Evolutionary conservation across 2,797 vertebrate genomes (phyloP), one percentile per base, ranked within the genome.

Genomic region (Lophius americanus): DNA sequence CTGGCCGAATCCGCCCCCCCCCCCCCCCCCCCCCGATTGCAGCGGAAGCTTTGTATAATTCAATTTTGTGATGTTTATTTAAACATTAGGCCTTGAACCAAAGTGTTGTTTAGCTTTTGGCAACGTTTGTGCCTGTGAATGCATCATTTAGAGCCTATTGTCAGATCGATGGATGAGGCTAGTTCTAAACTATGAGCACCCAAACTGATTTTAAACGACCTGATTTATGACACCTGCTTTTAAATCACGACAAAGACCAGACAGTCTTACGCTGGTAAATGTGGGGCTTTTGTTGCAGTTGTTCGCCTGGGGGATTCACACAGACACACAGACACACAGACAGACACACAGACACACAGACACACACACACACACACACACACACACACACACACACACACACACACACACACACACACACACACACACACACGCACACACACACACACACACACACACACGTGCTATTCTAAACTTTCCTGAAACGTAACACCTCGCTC

Each of bases 1-100:
- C 42, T 8, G n/a, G 60, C 72, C 74, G 64, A 70, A 69, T 39
- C 52, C 38, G 4, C 11, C 39, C 52, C 38, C 5, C 9, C 39
- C 7, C 23, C 46, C n/a, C 11, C 39, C 52, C 38, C 5, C 9
- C 39, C 7, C 23, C 46, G n/a, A n/a, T 13, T 58, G 60, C 76
- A 75, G 79, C 73, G 76, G 55, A 52, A 44, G 53, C 66, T 13
- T 64, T 32, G 60, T 64, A 37, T 48, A 58, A 59, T 60, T 82
- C 55, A 49, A 51, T 85, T 67, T 70, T 2, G 2, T 11, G 60
- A 41, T 42, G 73, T 54, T 82, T 78, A 64, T 79, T 81, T 64
- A 65, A 79, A 68, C 68, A 60, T 76, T 56, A 52, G 73, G 51
- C 49, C n/a, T 0, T 13, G 60, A 47, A 73, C 36, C 65, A 64